Evolutionary conservation across 37 sponge, comb jelly and placozoan genomes (phyloP), one percentile per base, ranked within the genome.

Genomic region (Diacarnus erythraeanus): DNA sequence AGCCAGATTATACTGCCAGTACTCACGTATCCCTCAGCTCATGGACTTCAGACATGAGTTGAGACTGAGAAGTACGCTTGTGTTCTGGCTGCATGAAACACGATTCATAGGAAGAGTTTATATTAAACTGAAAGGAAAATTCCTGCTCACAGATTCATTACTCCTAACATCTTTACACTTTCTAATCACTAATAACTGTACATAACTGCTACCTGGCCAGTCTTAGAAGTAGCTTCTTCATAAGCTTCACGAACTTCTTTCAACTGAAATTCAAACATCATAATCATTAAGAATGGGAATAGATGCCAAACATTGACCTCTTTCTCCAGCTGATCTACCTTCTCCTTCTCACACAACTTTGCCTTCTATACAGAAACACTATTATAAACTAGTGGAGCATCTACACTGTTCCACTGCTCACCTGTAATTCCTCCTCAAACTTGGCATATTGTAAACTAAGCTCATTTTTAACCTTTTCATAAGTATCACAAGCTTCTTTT

Each of bases 11-110:
- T 27, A 30, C 8, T 38, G 29, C 5, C 69, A 68, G 9, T 5
- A 68, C 35, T 68, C 20, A 63, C 64, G 64, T 63, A 23, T 63
- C 64, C 18, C 18, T 12, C 69, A 68, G 69, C 39, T 68, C 69
- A 17, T 68, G 39, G 39, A 21, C 20, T 38, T 68, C 69, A 27
- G 29, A n/a, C 61, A 26, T 20, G 61, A 60, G 51, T 47, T 63
- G 8, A 23, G 30, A 27, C 20, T 63, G 30, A 63, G 31, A 23
- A 63, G 64, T 63, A 21, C 57, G 15, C 20, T 56, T 15, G 57
- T 21, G 57, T 20, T 56, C 57, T 56, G 57, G 20, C 57, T 56
- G 57, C 15, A 15, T 23, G 30, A 30, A 25, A 6, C 64, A 6
- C 64, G 18, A 6, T 63, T 15, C 18, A 30, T 27, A 63, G 8